Conservation (phyloP, 53 echinoderm and acorn worm genomes). For the Echinarachnius parma region DNA sequence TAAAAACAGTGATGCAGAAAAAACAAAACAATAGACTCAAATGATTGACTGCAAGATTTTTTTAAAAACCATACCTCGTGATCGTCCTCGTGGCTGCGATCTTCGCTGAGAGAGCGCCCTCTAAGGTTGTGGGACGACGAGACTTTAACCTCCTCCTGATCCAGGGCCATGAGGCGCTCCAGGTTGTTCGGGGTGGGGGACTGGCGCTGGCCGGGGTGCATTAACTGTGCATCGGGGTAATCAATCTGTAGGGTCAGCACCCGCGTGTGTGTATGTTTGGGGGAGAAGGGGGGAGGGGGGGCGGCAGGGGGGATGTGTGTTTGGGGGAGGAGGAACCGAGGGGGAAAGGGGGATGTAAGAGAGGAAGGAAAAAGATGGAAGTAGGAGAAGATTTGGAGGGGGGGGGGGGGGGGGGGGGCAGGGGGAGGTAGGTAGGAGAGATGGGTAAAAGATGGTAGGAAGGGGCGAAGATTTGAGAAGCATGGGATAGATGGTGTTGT, state of each 20-base stretch:
- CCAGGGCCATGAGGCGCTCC: slow-evolving; percentile 90
- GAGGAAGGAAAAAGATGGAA: neutral
- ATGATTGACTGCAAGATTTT: neutral
- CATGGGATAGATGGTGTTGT: neutral
- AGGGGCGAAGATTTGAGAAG: neutral
- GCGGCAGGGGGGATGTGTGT: neutral
- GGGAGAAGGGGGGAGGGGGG: neutral
- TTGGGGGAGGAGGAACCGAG: neutral
- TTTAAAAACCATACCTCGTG: slow-evolving; percentile 52
- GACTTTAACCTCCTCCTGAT: slow-evolving; percentile 90
- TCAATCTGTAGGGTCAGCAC: slow-evolving; percentile 71
- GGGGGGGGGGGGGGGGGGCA: neutral
- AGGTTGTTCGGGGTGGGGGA: slow-evolving; percentile 92
- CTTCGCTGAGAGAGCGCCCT: slow-evolving; percentile 88
- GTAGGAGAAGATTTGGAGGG: neutral
- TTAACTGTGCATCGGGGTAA: slow-evolving; percentile 94
- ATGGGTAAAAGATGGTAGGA: neutral
- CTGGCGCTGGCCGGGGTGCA: slow-evolving; percentile 91
- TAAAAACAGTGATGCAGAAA: no score
- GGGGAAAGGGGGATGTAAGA: neutral
- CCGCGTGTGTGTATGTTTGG: slow-evolving; percentile 2
- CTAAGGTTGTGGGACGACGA: slow-evolving; percentile 41
- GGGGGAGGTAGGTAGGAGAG: no score
- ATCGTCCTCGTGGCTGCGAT: slow-evolving; percentile 62
- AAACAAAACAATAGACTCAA: neutral